Conservation (phyloP, 2,888 invertebrate genomes). For the Antheraea assamensis region DNA sequence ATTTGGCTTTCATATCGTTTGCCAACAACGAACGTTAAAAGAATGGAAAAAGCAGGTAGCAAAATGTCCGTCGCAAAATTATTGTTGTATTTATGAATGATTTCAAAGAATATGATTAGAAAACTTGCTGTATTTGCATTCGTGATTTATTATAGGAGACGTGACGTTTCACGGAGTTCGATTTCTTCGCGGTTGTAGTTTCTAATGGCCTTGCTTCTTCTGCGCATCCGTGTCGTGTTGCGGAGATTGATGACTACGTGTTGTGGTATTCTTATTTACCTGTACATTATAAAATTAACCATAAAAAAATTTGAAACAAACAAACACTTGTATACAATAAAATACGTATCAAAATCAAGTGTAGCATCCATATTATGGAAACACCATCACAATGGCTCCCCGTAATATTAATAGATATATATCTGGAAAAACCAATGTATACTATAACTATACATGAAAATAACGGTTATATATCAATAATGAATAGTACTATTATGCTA, state of each 20-base stretch:
- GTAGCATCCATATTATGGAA: too few species aligned
- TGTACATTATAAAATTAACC: not conserved
- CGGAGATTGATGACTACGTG: constrained; percentile 5
- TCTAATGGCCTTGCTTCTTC: constrained; percentile 43
- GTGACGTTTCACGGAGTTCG: constrained; percentile 35
- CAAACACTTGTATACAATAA: not conserved
- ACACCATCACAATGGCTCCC: too few species aligned
- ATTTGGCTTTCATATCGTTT: not conserved
- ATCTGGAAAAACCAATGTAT: too few species aligned
- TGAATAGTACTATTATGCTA: too few species aligned
- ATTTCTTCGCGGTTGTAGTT: constrained; percentile 36
- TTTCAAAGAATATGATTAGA: constrained; percentile 22
- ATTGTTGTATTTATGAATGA: constrained; percentile 3
- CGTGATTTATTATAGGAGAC: constrained; percentile 24
- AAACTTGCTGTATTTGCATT: constrained; percentile 23
- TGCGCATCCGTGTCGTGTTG: constrained; percentile 39
- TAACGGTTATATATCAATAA: too few species aligned
- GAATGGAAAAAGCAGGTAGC: not conserved
- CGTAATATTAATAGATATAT: too few species aligned
- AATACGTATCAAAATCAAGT: not conserved
- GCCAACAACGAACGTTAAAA: not conserved
- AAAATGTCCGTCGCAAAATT: not conserved
- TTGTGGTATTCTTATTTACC: not conserved
- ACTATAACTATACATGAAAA: too few species aligned
- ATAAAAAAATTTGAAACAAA: not conserved